Evolutionary conservation across 2,888 invertebrate genomes (phyloP), one percentile per base, ranked within the genome.

Genomic region (Pandemis heparana): DNA sequence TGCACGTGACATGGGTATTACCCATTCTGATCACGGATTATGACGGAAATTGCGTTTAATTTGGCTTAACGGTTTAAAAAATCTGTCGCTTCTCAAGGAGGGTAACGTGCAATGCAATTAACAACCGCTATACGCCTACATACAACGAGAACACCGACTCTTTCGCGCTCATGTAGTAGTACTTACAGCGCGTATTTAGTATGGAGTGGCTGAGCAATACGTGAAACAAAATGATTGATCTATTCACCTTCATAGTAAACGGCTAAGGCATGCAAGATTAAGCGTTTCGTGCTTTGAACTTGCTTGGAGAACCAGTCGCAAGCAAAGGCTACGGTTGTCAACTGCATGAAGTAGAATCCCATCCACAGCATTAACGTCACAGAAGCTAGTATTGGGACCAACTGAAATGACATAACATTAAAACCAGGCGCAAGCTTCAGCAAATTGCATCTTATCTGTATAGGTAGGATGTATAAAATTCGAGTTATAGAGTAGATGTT

Each of bases 251-350:
- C 82, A 41, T 77, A 74, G 53, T 70, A 53, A 65, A 77, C 75
- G 7, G 81, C 80, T 74, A 87, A 77, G 14, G 81, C 74, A 18
- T 80, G 77, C 48, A 83, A 79, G 71, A 85, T 83, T 12, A 81
- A 65, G 5, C 79, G 51, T 73, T 84, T 87, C 2, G 81, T 81
- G 60, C 75, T 62, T 64, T 75, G 81, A 1, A 83, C 77, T 79
- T 87, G 79, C 46, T 77, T 43, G 16, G 82, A 71, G 71, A 86
- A 85, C 73, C 79, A 78, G 39, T 85, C 81, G 67, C 78, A 81
- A 5, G 79, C 14, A 1, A 80, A 6, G 8, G 84, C 80, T 9
- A 81, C 60, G 9, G 69, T 12, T 1, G 77, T 77, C 9, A 87
- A 18, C 38, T 78, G 70, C 0, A 81, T 4, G 14, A 80, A 80